phyloP scores from a whole-genome alignment of 2,113 vertebrate genomes.

The Pseudorhombus dupliciocellatus region DNA sequence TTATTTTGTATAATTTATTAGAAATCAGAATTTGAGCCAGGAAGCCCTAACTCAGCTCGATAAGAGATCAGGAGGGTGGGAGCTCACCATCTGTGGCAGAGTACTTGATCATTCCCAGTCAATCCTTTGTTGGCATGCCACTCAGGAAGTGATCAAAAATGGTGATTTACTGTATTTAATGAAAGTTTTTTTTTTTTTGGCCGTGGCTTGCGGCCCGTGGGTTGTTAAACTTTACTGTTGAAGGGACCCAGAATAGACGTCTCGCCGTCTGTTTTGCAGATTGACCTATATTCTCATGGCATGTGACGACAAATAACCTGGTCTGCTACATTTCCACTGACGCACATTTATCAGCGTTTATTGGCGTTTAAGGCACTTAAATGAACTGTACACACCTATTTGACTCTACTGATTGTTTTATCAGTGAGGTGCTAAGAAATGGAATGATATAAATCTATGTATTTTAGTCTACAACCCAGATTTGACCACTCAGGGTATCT shows the following conservation, averaged over 20 bases:
- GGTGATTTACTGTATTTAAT: background rate
- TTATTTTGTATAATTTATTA: background rate
- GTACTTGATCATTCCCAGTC: background rate
- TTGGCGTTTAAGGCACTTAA: background rate
- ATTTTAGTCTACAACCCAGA: background rate
- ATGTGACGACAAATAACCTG: background rate
- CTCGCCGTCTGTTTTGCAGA: background rate
- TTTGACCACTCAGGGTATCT: too few species aligned
- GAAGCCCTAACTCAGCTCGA: background rate
- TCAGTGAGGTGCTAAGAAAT: background rate
- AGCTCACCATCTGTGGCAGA: conserved; percentile 8
- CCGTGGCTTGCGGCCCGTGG: background rate
- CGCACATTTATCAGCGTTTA: background rate
- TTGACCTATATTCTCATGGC: background rate
- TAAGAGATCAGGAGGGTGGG: background rate
- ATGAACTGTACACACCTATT: background rate
- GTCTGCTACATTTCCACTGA: background rate
- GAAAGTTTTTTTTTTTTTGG: background rate
- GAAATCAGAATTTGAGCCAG: background rate
- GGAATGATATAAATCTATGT: background rate
- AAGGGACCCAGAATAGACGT: background rate
- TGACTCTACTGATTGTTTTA: background rate
- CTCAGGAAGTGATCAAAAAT: background rate
- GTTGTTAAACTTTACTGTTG: background rate
- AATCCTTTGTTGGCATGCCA: background rate